Evolutionary conservation across 1,140 invertebrate genomes (phyloP), one percentile per base, ranked within the genome.

Genomic region (Drosophila navojoa): DNA sequence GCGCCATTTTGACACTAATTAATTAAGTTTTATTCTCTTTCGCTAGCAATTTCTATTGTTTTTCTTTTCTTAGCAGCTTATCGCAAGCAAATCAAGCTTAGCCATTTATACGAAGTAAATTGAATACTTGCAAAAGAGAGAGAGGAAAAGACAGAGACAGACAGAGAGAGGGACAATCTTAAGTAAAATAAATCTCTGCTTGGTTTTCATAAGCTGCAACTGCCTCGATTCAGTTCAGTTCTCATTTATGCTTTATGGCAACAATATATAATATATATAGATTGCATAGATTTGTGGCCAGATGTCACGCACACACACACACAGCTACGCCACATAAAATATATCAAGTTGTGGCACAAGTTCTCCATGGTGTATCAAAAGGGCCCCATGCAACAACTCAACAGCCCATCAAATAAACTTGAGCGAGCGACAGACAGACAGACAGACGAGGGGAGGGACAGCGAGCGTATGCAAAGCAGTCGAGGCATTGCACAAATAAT

Each of bases 1-100:
- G 60, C 62, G 49, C 74, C 71, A 77, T 80, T 89, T 80, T 90
- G 85, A 89, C 84, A 78, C 71, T 90, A 89, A 89, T 89, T 89
- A 89, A 89, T 89, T 89, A 84, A 80, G 74, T 89, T 80, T 84
- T 71, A 79, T 76, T 73, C 67, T 35, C 53, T 42, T 50, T 42
- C 40, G 49, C 54, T 71, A 45, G 42, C 9, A 10, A 52, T 58
- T 57, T 35, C 47, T 61, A 44, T 19, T 38, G 11, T 38, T 22
- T 55, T 35, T 32, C 32, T n/a, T 10, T 45, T 54, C 16, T 25
- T 22, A n/a, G 57, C 47, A 63, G 57, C 73, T 77, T 73, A 79
- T 80, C 47, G 49, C 38, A 45, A 38, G 44, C 67, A 79, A 81
- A 77, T 81, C 71, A 68, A 50, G 11, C 54, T 19, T 44, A 38